Evolutionary conservation across 2,888 invertebrate genomes (phyloP).

Genomic region (Microctonus aethiopoides): DNA sequence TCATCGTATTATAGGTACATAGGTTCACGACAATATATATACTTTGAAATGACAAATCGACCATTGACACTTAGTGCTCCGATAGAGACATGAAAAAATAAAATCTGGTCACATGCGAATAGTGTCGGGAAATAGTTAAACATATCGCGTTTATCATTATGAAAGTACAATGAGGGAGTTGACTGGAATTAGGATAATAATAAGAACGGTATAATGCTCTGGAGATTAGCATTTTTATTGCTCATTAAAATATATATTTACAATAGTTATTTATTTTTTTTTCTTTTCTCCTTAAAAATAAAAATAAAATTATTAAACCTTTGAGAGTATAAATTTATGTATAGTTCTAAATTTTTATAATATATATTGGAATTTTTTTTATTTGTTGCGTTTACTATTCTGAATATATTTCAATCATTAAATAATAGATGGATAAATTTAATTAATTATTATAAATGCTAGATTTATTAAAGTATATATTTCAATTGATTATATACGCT

Average conservation of each 20-base stretch:
- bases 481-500: too few species aligned
- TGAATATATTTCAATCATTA: too few species aligned
- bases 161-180: not conserved
- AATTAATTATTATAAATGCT: too few species aligned
- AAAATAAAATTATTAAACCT: not conserved
- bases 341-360: too few species aligned
- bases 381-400: too few species aligned
- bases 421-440: too few species aligned
- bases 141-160: not conserved
- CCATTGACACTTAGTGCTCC: not conserved
- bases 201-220: not conserved
- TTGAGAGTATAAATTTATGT: not conserved
- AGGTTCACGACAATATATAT: not conserved
- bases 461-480: too few species aligned
- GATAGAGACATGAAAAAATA: not conserved
- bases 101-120: not conserved
- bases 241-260: conserved; percentile 15
- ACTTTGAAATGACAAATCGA: not conserved
- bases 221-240: conserved; percentile 17
- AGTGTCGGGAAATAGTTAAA: too few species aligned
- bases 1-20: too few species aligned
- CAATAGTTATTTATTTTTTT: not conserved
- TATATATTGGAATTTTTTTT: too few species aligned
- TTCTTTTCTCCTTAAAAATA: not conserved
- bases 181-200: not conserved